Evolutionary conservation across 2,888 invertebrate genomes (phyloP).

Genomic region (Melipona beecheii): DNA sequence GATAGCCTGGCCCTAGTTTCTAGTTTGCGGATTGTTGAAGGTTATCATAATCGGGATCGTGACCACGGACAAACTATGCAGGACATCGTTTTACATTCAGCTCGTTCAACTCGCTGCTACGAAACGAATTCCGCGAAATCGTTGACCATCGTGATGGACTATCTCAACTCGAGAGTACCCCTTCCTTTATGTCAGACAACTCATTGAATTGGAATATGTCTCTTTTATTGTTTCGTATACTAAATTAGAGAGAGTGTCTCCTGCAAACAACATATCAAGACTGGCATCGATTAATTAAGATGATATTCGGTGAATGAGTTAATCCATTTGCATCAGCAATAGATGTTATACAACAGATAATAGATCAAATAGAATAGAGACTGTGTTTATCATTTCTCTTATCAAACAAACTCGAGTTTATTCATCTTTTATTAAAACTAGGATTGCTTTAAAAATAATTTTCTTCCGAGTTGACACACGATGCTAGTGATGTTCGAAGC

Average conservation of each 20-base stretch:
- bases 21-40: slow-evolving; percentile 40
- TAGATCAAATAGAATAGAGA: too few relatives aligned
- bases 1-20: slow-evolving; percentile 54
- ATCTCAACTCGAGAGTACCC: background rate
- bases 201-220: background rate
- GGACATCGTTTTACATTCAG: slow-evolving; percentile 38
- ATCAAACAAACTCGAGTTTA: too few relatives aligned
- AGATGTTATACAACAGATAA: too few relatives aligned
- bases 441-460: too few relatives aligned
- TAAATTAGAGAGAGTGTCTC: background rate
- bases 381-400: too few relatives aligned
- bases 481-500: too few relatives aligned
- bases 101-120: background rate
- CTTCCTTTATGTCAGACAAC: background rate
- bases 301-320: too few relatives aligned
- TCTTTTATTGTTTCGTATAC: slow-evolving; percentile 16
- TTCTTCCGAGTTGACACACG: too few relatives aligned
- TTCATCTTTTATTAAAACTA: too few relatives aligned
- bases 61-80: slow-evolving; percentile 26
- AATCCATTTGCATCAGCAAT: too few relatives aligned
- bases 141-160: background rate
- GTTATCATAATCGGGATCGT: slow-evolving; percentile 46
- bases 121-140: slow-evolving; percentile 32
- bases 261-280: background rate
- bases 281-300: background rate